phyloP scores from a whole-genome alignment of 2,797 vertebrate species.

The Leuciscus waleckii region DNA sequence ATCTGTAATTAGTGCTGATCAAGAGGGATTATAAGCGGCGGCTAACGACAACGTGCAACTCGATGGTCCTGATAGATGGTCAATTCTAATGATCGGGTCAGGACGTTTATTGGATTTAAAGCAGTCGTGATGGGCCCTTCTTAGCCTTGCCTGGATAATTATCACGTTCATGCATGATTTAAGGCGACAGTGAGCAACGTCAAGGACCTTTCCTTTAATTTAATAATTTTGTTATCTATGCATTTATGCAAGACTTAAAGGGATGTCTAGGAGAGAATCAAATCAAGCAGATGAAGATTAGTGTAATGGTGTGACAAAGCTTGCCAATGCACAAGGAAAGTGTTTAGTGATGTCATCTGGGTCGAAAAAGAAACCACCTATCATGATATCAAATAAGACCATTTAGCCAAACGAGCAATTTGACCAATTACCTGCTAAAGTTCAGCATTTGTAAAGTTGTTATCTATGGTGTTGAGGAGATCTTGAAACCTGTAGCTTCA shows the following conservation, averaged over 20 bases:
- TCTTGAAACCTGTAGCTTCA: neutral
- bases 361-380: neutral
- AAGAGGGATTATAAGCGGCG: conserved; percentile 80
- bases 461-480: neutral
- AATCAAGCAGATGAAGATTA: conserved; percentile 68
- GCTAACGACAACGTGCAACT: conserved; percentile 79
- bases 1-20: conserved; percentile 83
- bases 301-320: conserved; percentile 60
- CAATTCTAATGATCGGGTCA: conserved; percentile 85
- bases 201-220: conserved; percentile 77
- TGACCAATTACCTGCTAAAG: too few species aligned
- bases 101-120: conserved; percentile 81
- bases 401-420: neutral
- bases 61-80: conserved; percentile 84
- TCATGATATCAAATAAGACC: neutral
- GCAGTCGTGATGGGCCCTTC: conserved; percentile 79
- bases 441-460: neutral
- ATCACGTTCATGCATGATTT: conserved; percentile 84
- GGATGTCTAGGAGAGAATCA: conserved; percentile 68
- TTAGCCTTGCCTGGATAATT: conserved; percentile 79
- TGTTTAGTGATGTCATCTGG: conserved; percentile 23
- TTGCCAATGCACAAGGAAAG: conserved; percentile 10
- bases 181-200: conserved; percentile 77
- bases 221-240: conserved; percentile 81
- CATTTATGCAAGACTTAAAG: conserved; percentile 80